phyloP scores from a whole-genome alignment of 2,888 invertebrate species.

The Argyresthia albistria region DNA sequence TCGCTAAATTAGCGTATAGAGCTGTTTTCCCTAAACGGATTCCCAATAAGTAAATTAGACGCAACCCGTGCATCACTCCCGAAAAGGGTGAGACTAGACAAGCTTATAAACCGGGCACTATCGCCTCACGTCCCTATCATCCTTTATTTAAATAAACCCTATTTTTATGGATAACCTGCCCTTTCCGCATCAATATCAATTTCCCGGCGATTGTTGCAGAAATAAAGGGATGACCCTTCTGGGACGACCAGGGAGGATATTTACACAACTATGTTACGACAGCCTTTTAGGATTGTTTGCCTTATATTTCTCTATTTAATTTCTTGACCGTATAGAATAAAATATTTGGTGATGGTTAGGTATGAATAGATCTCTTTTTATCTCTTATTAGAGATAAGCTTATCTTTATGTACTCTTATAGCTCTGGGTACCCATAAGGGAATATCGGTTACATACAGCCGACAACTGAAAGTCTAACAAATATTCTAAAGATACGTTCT shows the following conservation, averaged over 20 bases:
- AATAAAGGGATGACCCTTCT: slow-evolving; percentile 71
- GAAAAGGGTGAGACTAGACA: slow-evolving; percentile 33
- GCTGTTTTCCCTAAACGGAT: too few relatives aligned
- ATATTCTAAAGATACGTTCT: too few relatives aligned
- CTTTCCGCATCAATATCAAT: slow-evolving; percentile 73
- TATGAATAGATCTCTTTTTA: not conserved
- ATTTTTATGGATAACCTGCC: slow-evolving; percentile 72
- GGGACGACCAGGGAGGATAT: slow-evolving; percentile 51
- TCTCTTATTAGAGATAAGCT: not conserved
- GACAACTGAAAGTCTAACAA: too few relatives aligned
- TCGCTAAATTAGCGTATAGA: too few relatives aligned
- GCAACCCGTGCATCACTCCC: slow-evolving; percentile 37
- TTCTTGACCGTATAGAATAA: not conserved
- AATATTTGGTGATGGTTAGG: not conserved
- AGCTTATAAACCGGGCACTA: slow-evolving; percentile 50
- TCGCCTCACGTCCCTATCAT: slow-evolving; percentile 52
- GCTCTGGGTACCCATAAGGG: too few relatives aligned
- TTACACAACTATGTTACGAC: slow-evolving; percentile 61
- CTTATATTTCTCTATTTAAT: not conserved
- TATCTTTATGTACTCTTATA: too few relatives aligned
- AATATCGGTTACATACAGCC: too few relatives aligned
- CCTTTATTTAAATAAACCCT: slow-evolving; percentile 73
- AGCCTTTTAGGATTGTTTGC: slow-evolving; percentile 33
- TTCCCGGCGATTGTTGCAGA: slow-evolving; percentile 70
- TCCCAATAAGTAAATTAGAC: not conserved